Evolutionary conservation across 1,140 invertebrate genomes (phyloP).

Genomic region (Conus betulinus): DNA sequence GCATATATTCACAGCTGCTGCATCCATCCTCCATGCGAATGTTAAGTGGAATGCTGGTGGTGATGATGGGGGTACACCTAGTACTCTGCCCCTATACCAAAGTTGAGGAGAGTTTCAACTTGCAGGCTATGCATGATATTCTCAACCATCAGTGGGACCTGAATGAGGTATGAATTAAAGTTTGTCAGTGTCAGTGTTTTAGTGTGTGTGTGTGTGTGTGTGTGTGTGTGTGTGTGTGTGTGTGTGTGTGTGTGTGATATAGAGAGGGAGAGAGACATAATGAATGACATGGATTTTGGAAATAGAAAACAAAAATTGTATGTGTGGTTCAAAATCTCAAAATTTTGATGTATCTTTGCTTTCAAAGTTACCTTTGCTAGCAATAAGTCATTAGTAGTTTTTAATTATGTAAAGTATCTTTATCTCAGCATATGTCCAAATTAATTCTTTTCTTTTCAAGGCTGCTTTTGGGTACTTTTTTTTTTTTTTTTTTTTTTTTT

Average conservation of each 20-base stretch:
- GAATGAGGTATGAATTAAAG: conserved; percentile 82
- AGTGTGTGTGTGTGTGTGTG: neutral
- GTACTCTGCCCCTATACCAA: conserved; percentile 96
- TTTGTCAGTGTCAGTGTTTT: neutral
- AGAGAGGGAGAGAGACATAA: no score
- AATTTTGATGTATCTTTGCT: no score
- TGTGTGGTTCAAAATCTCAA: no score
- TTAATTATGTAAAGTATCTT: no score
- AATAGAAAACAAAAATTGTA: no score
- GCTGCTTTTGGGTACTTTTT: no score
- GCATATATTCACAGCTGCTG: neutral
- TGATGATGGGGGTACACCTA: conserved; percentile 75
- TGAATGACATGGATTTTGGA: no score
- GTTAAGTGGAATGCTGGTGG: conserved; percentile 37
- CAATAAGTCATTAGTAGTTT: no score
- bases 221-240: neutral
- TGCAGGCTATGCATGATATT: conserved; percentile 97
- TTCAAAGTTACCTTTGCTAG: no score
- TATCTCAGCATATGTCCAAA: no score
- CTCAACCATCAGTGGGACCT: conserved; percentile 91
- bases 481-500: no score
- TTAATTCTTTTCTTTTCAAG: no score
- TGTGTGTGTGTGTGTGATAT: neutral
- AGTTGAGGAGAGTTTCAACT: conserved; percentile 99
- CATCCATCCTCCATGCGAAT: conserved; percentile 28